phyloP scores from a whole-genome alignment of 2,797 vertebrate genomes.

The Uromys caudimaculatus region DNA sequence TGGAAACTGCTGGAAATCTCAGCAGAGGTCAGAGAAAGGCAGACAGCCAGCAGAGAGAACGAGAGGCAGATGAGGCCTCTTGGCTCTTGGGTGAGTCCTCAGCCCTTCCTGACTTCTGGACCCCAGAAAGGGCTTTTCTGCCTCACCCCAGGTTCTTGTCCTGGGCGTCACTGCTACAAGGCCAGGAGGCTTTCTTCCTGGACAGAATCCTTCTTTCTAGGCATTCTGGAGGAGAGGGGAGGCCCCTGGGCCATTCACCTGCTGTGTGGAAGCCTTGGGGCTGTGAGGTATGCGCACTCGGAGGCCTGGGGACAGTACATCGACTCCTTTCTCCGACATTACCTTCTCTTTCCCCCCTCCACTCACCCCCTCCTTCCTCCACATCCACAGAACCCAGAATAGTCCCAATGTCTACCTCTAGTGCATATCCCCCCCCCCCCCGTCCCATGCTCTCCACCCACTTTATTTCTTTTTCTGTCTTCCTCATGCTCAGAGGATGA shows the following conservation, averaged over 20 bases:
- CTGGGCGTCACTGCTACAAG: background rate
- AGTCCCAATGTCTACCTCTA: background rate
- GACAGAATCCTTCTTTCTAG: background rate
- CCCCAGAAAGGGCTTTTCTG: background rate
- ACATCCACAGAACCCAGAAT: background rate
- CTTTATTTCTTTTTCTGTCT: background rate
- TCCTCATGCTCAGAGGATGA: background rate
- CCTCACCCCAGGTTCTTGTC: background rate
- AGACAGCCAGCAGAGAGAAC: background rate
- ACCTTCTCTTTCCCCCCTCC: background rate
- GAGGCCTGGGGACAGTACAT: background rate
- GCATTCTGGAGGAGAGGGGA: constrained; percentile 9
- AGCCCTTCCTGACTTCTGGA: background rate
- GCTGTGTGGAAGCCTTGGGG: constrained; percentile 69
- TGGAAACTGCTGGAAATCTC: background rate
- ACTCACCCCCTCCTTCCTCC: too few species aligned
- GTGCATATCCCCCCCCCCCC: background rate
- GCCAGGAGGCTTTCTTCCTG: background rate
- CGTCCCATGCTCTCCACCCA: background rate
- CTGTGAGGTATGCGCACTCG: background rate
- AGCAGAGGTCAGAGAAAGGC: background rate
- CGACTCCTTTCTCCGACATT: rapidly evolving
- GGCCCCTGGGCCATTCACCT: constrained; percentile 79
- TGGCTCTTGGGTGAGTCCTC: background rate
- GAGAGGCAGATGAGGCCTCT: background rate